Evolutionary conservation across 2,113 vertebrate species (phyloP).

Genomic region (Pantherophis guttatus): DNA sequence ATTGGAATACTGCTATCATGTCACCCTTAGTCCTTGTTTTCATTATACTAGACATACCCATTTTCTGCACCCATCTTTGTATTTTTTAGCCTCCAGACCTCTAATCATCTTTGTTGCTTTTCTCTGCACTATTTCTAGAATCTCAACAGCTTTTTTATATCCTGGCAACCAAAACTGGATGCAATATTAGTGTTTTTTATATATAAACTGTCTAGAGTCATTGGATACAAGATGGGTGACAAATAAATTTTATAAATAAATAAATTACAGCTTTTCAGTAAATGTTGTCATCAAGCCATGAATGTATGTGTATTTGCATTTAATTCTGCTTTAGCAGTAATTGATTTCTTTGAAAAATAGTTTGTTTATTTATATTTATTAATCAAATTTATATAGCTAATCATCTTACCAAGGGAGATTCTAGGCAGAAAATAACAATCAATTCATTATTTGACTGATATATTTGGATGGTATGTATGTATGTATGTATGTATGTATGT

Average conservation of each 20-base stretch:
- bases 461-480: neutral
- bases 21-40: too few relatives aligned
- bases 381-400: neutral
- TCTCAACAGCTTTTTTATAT: neutral
- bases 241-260: too few relatives aligned
- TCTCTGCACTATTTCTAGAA: neutral
- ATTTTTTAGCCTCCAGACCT: too few relatives aligned
- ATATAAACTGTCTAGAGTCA: neutral
- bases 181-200: neutral
- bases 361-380: too few relatives aligned
- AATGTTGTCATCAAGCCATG: neutral
- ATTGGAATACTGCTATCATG: too few relatives aligned
- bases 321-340: neutral
- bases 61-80: too few relatives aligned
- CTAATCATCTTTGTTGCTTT: neutral
- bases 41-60: too few relatives aligned
- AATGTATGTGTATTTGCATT: neutral
- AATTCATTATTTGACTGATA: neutral
- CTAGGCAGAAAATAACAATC: neutral
- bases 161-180: neutral
- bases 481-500: too few relatives aligned
- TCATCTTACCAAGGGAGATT: neutral
- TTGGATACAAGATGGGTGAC: neutral
- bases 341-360: neutral
- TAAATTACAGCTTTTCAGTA: too few relatives aligned